Evolutionary conservation across 2,797 vertebrate species (phyloP).

Genomic region (Peromyscus aztecus): DNA sequence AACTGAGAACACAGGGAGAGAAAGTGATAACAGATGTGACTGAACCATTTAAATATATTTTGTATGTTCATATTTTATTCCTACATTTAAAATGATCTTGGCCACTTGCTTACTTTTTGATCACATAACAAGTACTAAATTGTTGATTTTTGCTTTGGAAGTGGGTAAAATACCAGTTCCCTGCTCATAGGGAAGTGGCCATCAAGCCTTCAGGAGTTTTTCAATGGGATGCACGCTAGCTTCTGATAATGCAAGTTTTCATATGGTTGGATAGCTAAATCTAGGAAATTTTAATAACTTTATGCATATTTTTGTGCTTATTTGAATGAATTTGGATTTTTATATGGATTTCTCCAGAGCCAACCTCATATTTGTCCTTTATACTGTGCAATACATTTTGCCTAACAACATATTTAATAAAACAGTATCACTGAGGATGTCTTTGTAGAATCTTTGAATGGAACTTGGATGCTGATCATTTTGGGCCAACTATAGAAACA

Average conservation of each 20-base stretch:
- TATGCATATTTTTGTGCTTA: neutral
- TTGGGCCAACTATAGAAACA: conserved; percentile 73
- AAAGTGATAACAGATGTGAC: neutral
- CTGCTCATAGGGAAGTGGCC: neutral
- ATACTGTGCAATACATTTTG: neutral
- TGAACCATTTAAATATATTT: neutral
- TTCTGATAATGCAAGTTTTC: neutral
- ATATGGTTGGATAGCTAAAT: conserved; percentile 3
- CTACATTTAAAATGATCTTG: neutral
- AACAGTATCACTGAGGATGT: conserved; percentile 75
- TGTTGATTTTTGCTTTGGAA: neutral
- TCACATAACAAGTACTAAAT: neutral
- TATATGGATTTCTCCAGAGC: conserved; percentile 9
- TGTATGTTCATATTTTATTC: neutral
- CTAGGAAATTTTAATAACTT: conserved; percentile 15
- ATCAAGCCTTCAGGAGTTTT: neutral
- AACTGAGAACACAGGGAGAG: neutral
- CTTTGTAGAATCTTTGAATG: conserved; percentile 76
- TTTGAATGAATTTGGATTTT: conserved; percentile 20
- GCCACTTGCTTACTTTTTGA: neutral
- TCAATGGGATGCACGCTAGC: neutral
- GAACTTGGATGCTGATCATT: conserved; percentile 69
- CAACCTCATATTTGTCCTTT: conserved; percentile 55
- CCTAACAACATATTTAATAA: conserved; percentile 71
- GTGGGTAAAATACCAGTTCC: neutral